Evolutionary conservation across 1,140 invertebrate genomes (phyloP).

Genomic region (Popillia japonica): DNA sequence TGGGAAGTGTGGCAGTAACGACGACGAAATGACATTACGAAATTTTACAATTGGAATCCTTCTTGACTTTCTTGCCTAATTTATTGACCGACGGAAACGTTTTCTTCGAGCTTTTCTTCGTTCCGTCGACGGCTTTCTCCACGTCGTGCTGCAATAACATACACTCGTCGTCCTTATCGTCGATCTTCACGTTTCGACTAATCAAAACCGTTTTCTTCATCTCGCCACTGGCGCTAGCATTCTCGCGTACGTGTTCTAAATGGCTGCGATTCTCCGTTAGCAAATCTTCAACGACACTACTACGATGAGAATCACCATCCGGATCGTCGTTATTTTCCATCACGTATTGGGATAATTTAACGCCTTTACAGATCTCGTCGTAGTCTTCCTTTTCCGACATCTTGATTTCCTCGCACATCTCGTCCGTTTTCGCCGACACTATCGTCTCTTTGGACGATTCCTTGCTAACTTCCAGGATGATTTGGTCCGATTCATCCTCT

Average conservation of each 20-base stretch:
- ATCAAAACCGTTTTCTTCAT: background rate
- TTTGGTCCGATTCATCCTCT: background rate
- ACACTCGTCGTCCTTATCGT: background rate
- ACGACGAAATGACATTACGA: background rate
- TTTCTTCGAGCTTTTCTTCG: background rate
- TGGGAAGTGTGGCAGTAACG: too few relatives aligned
- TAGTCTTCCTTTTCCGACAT: background rate
- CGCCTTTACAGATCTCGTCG: background rate
- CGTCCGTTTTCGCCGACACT: background rate
- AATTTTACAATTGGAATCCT: constrained; percentile 29
- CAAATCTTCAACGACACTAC: background rate
- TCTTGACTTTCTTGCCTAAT: constrained; percentile 28
- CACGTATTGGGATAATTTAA: background rate
- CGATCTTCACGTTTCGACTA: background rate
- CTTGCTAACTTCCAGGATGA: background rate
- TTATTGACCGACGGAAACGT: constrained; percentile 25
- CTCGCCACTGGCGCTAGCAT: background rate
- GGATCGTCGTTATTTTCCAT: background rate
- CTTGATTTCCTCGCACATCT: background rate
- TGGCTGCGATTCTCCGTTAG: background rate
- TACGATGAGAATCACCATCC: background rate
- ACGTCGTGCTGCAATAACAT: background rate
- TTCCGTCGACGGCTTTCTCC: background rate
- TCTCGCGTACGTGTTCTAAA: background rate
- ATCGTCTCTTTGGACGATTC: background rate